Conservation (phyloP, 92 coral and sea anemone genomes). For the Muricea muricata region DNA sequence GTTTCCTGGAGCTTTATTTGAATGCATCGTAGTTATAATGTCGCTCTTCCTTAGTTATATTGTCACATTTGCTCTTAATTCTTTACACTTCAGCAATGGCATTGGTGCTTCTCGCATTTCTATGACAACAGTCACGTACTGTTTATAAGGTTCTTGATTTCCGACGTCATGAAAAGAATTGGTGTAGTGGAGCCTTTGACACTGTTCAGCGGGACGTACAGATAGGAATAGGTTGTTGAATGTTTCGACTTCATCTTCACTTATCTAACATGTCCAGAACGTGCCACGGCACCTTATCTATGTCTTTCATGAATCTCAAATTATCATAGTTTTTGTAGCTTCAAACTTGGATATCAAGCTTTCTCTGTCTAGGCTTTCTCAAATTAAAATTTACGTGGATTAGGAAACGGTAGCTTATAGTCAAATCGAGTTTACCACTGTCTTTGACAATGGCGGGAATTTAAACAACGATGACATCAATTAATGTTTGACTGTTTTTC, state of each 20-base stretch:
- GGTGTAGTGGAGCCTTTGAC: no score
- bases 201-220: no score
- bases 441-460: neutral
- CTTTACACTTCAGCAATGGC: no score
- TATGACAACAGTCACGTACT: no score
- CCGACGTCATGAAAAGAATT: no score
- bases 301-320: neutral
- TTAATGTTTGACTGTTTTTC: neutral
- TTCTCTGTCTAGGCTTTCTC: neutral
- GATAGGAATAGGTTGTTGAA: neutral
- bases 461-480: neutral
- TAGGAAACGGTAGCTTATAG: neutral
- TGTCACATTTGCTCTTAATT: no score
- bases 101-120: no score
- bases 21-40: no score
- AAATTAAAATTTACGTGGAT: neutral
- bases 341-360: neutral
- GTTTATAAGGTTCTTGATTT: no score
- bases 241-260: neutral
- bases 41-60: no score
- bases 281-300: neutral
- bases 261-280: neutral
- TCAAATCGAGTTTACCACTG: neutral
- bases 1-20: no score
- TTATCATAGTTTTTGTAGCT: slow-evolving; percentile 4